A percentile compares a stretch with the other conserved stretches of the same genome.
Conservation (phyloP, 2,113 vertebrate species). For the Atherinomorus stipes region DNA sequence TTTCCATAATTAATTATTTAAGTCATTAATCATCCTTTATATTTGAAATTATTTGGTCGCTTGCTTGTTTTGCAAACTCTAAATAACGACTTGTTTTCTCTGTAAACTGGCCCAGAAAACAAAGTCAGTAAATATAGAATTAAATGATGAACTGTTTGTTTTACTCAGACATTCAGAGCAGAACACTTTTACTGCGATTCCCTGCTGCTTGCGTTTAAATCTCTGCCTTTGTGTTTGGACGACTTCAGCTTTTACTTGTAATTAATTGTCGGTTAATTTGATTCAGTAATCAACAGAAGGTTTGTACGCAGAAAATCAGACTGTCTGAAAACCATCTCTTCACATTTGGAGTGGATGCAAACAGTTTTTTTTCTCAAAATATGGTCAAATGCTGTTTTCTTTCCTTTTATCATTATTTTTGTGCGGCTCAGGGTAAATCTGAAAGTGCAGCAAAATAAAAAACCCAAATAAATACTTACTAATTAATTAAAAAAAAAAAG, state of each 20-base stretch:
- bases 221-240: neutral
- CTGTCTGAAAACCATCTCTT: too few species aligned
- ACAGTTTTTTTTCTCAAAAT: too few species aligned
- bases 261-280: neutral
- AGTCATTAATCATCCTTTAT: neutral
- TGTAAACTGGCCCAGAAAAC: neutral
- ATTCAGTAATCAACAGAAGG: neutral
- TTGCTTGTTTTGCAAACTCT: neutral
- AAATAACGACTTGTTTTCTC: neutral
- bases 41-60: neutral
- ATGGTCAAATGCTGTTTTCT: too few species aligned
- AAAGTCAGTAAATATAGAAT: neutral
- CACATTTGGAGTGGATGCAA: too few species aligned
- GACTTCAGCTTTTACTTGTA: neutral
- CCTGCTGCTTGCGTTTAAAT: neutral
- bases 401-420: too few species aligned
- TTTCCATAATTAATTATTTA: constrained; percentile 6
- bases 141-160: neutral
- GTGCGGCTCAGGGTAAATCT: too few species aligned
- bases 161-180: neutral
- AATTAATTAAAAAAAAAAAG: too few species aligned
- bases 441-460: too few species aligned
- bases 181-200: neutral
- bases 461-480: too few species aligned
- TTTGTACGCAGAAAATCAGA: neutral